Evolutionary conservation across 64 coral and sea anemone genomes (phyloP), one percentile per base, ranked within the genome.

Genomic region (Platygyra sinensis): DNA sequence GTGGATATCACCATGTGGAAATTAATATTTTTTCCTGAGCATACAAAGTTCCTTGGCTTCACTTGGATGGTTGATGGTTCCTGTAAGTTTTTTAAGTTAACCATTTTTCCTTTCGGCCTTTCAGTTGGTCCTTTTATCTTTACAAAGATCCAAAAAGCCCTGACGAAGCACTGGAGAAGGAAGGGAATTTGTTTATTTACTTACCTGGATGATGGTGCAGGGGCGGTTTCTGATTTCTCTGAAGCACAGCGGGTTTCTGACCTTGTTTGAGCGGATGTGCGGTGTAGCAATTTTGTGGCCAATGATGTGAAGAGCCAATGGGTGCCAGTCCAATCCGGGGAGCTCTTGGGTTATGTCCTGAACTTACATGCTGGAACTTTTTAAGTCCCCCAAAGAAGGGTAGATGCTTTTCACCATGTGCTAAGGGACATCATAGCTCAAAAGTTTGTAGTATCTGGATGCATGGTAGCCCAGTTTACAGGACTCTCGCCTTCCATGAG

Each of bases 1-100:
- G 84, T 59, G 75, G 91, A 12, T 93, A 93, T 61, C 85, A 93
- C 64, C 85, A 80, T 73, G 25, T 93, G 25, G 89, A 91, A 73
- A 84, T n/a, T n/a, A n/a, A n/a, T n/a, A n/a, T n/a, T 91, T 59
- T 82, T 73, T 38, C 28, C 65, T 6, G 67, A 81, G 13, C 89
- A 91, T 73, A 74, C 64, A 10, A 75, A 18, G 25, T 84, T 82
- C 52, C 52, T 91, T 14, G 79, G 89, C 22, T 91, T 50, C 30
- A 62, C 65, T 29, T 91, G 77, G 77, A 27, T 18, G 25, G 57
- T 86, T 72, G 59, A 74, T 62, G 65, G 89, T 73, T 36, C 27
- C 64, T 50, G 17, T 31, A 81, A 80, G 49, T 81, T 59, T 38
- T 81, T 32, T 42, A 91, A 74, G 79, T 91, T 82, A 28, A 75